Base-by-base conservation (phyloP, 2,797 vertebrate species). In the Epinephelus malabaricus region DNA sequence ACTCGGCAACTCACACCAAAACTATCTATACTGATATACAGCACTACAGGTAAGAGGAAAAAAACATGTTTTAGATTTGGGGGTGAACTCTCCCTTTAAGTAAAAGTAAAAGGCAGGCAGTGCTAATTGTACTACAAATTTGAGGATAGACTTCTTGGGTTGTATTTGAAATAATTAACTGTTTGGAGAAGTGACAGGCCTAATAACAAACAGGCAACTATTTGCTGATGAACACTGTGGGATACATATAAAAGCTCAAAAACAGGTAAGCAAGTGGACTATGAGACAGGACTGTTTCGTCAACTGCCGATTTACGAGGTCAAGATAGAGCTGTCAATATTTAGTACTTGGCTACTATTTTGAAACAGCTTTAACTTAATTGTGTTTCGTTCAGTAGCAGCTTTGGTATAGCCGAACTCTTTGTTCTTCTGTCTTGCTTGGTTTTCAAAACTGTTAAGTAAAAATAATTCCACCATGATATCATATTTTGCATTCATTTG, bases 401-500 rank as follows among this genome's bases (percentile, higher is more conserved):
- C 30, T 66, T 40, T 45, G 7, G n/a, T 60, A 4, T 1, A 27
- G 17, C 49, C n/a, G 2, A 62, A 10, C 51, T 43, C 5, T 34
- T 53, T 40, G 15, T 8, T 27, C 14, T n/a, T 11, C 1, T 4
- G 49, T 38, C 19, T 61, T 25, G 6, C 34, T 58, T 19, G 6
- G 43, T 53, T 65, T 61, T 15, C 27, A 60, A 8, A 23, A 12
- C 25, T 49, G 51, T 71, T 67, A 68, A 15, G 72, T 50, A n/a
- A 19, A 56, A 60, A 63, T 58, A 43, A 59, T 55, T 14, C 9
- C 2, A 38, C 46, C 21, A 27, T 73, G 15, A 73, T 61, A 56
- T 75, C n/a, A 64, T 27, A 58, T 46, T 62, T 77, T 53, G 4
- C 25, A 12, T 54, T 73, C 1, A 38, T 84, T 65, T 60, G 17